A percentile compares a stretch with the other conserved stretches of the same genome.
phyloP scores from a whole-genome alignment of 2,113 vertebrate genomes.

The Oostethus manadensis region DNA sequence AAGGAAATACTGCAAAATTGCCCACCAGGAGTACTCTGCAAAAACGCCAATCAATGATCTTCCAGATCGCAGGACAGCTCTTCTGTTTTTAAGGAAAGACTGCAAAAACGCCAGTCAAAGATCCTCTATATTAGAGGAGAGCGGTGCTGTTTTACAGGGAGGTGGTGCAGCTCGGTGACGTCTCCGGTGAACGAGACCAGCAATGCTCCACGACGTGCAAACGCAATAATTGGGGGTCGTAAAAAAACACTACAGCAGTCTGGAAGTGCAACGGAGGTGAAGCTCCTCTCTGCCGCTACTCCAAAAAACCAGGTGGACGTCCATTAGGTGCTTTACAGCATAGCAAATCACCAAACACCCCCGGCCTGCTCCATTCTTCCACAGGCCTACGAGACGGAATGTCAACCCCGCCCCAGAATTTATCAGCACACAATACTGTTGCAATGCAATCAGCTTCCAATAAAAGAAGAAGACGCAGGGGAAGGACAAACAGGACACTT shows the following conservation, averaged over 20 bases:
- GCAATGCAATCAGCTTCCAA: constrained; percentile 64
- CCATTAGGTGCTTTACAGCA: constrained; percentile 68
- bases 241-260: constrained; percentile 70
- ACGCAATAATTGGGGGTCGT: constrained; percentile 71
- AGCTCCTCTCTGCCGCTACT: constrained; percentile 44
- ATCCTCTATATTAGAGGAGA: no score
- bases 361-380: constrained; percentile 52
- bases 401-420: constrained; percentile 69
- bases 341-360: constrained; percentile 73
- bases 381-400: constrained; percentile 60
- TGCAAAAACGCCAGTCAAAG: no score
- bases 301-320: constrained; percentile 60
- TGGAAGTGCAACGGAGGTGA: constrained; percentile 63
- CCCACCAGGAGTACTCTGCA: no score
- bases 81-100: no score
- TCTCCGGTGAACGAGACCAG: no score
- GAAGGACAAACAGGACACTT: constrained; percentile 52
- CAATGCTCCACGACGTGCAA: no score
- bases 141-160: no score
- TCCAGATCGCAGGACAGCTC: no score
- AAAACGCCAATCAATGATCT: no score
- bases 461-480: constrained; percentile 48
- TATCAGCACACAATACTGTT: constrained; percentile 65
- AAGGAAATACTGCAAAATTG: no score
- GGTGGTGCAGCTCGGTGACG: constrained; percentile 44